Base-by-base conservation (phyloP, 1,140 invertebrate genomes). In the Musca vetustissima region DNA sequence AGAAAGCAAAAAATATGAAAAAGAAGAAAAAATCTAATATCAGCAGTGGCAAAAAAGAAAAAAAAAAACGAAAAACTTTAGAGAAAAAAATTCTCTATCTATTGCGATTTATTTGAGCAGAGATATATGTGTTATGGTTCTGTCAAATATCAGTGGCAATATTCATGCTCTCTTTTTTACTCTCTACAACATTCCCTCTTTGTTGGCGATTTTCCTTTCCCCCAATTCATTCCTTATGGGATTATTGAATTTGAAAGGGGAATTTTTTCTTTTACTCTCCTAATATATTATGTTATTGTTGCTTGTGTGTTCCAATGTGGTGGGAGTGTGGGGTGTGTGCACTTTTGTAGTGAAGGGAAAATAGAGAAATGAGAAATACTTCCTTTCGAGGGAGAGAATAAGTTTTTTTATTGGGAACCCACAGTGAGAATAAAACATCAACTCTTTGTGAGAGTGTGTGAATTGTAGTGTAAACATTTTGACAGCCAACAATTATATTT, bases 81-180 rank as follows among this genome's bases (percentile, higher is more conserved):
- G 19, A 49, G 71, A 72, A 79, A 79, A 79, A 79, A 79, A 79
- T 79, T 79, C 77, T 79, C 77, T 79, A 79, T 79, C 77, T 79
- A 79, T 79, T 79, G 77, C 77, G 77, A 79, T 79, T 79, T 79
- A 77, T 72, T 79, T 75, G 76, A 77, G 77, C 28, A 61, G 57
- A 61, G 57, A 61, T 61, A 61, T 61, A 43, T 32, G 28, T 61
- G 43, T 75, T 74, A 9, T 53, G 52, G 52, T 24, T 53, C 57
- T 61, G 57, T 61, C 57, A 61, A 61, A 61, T 36, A 43, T 52
- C 15, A 13, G 7, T 61, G 8, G 7, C n/a, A n/a, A n/a, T n/a
- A n/a, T n/a, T n/a, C n/a, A n/a, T 47, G 47, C 64, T 32, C 13
- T 50, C 22, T 64, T 15, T 24, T 28, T 36, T 14, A 8, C 32